A percentile compares a stretch with the other conserved stretches of the same genome.
Evolutionary conservation across 1,140 invertebrate genomes (phyloP).

Genomic region (Trachymyrmex cornetzi): DNA sequence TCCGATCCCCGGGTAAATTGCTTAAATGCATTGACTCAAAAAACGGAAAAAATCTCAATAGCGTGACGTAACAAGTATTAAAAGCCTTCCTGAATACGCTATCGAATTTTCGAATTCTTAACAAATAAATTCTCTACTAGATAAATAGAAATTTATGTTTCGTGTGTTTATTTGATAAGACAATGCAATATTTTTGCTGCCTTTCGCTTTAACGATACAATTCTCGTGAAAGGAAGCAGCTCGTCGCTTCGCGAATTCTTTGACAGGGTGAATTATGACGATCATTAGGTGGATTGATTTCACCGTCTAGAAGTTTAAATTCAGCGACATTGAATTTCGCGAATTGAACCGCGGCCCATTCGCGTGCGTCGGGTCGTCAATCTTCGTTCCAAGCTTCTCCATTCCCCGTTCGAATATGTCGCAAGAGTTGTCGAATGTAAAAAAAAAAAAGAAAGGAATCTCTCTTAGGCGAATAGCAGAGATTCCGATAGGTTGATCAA

Average conservation of each 20-base stretch:
- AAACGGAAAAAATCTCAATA: too few species aligned
- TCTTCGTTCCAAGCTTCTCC: constrained; percentile 29
- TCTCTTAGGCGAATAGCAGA: constrained; percentile 23
- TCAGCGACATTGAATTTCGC: constrained; percentile 48
- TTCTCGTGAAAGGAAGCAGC: constrained; percentile 14
- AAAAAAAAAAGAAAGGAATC: constrained; percentile 45
- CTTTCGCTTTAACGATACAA: constrained; percentile 9
- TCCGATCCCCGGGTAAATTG: too few species aligned
- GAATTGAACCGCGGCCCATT: constrained; percentile 45
- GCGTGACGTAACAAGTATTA: too few species aligned
- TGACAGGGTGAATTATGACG: constrained; percentile 38
- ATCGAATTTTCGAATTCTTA: not conserved
- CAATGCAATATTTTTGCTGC: not conserved
- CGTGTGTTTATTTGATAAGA: not conserved
- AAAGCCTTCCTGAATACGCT: not conserved
- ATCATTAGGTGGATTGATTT: constrained; percentile 47
- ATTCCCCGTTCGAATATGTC: constrained; percentile 27
- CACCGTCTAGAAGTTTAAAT: constrained; percentile 40
- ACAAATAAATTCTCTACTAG: not conserved
- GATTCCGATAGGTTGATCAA: constrained; percentile 5
- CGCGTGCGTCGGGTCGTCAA: constrained; percentile 48
- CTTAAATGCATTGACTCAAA: too few species aligned
- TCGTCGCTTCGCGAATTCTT: constrained; percentile 13
- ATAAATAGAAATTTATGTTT: not conserved
- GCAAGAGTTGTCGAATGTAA: constrained; percentile 7